These are phyloP conservation scores for Potamarius usumacintae DNA, from an alignment of 2,113 vertebrate species.

Conservation along the genomic window DNA sequence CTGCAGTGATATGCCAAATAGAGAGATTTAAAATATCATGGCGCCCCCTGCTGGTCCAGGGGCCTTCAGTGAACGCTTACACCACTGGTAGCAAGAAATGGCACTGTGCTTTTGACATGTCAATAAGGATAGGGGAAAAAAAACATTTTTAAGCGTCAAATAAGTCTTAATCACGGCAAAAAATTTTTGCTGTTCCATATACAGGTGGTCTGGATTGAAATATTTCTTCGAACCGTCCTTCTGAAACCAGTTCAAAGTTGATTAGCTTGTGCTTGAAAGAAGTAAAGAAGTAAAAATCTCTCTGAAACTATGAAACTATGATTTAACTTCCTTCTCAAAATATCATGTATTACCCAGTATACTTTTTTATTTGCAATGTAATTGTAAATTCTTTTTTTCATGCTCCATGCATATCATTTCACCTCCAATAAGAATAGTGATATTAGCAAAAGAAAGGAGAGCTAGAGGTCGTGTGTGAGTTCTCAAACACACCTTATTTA, in stretches of 20 bases:
- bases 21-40: too few relatives aligned
- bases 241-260: neutral
- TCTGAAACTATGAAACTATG: neutral
- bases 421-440: neutral
- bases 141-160: too few relatives aligned
- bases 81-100: neutral
- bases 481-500: neutral
- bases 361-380: neutral
- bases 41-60: too few relatives aligned
- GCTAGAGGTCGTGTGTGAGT: neutral
- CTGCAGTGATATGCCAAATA: too few relatives aligned
- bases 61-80: too few relatives aligned
- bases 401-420: neutral
- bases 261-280: neutral
- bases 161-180: too few relatives aligned
- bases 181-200: too few relatives aligned
- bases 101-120: neutral
- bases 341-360: neutral
- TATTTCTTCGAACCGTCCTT: neutral
- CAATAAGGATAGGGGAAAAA: neutral
- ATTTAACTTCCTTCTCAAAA: neutral
- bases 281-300: slow-evolving; percentile 35
- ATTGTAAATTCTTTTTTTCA: neutral
- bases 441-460: neutral
- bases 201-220: neutral